Base-by-base conservation (phyloP, 1,140 invertebrate species). In the Physella acuta region DNA sequence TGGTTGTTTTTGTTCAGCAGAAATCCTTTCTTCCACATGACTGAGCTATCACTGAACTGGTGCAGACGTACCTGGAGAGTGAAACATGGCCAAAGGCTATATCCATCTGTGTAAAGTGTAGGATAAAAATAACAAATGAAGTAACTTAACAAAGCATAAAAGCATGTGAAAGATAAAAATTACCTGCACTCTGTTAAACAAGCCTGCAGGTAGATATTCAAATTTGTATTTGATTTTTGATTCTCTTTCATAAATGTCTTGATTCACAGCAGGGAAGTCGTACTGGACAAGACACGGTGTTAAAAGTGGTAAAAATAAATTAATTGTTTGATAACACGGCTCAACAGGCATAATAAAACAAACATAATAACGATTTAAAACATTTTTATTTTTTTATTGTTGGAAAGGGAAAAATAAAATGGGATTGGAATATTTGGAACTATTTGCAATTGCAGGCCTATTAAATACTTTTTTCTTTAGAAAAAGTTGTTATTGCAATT, bases 171-270 rank as follows among this genome's bases (percentile, higher is more conserved):
- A n/a, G n/a, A n/a, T n/a, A 60, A 11, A 44, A 37, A 33, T 55
- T 68, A 84, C 82, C 81, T 85, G 84, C 28, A 78, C 80, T 77
- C 84, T 79, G 70, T 85, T 85, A 73, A 85, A 85, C n/a, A 85
- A 71, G 17, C 84, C 83, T 55, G 79, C 74, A 26, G 82, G 82
- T 24, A 84, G 75, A 53, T 84, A 84, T 17, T 78, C 75, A 72
- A 83, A 84, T 39, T 72, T 76, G 71, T 82, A 84, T 3, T 81
- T 53, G 60, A 82, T 78, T 64, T 82, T 79, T 30, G 76, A 74
- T 71, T 83, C 79, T 58, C 71, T 59, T 33, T 73, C 64, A 36
- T 71, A 72, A 52, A 71, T 74, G 14, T 70, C 52, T 49, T 72
- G 61, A 11, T 78, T 71, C 3, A 78, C 58, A 26, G 74, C 68